These are phyloP conservation scores for Apogon hyalosoma DNA, from an alignment of 2,797 vertebrate genomes.

Conservation along the genomic window DNA sequence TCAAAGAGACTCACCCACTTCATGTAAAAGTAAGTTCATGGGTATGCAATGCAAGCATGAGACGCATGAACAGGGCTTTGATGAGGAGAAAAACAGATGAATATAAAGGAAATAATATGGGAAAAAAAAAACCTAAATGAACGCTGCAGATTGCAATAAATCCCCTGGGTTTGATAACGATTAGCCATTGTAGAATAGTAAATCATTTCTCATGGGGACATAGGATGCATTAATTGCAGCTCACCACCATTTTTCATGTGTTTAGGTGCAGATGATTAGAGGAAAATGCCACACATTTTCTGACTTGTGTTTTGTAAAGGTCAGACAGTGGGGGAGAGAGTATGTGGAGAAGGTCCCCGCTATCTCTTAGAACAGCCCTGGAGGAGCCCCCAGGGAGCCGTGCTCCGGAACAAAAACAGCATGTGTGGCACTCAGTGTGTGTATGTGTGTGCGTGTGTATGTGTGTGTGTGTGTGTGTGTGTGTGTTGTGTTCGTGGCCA, in stretches of 20 bases:
- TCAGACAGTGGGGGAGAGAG: conserved; percentile 62
- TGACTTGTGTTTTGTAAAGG: conserved; percentile 79
- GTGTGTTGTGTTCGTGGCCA: conserved; percentile 7
- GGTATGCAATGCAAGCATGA: background rate
- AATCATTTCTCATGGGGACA: conserved; percentile 29
- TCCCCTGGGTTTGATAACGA: conserved; percentile 22
- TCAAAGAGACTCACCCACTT: conserved; percentile 25
- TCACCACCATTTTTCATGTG: conserved; percentile 43
- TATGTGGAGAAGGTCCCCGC: conserved; percentile 57
- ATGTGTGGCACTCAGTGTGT: conserved; percentile 44
- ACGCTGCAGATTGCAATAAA: conserved; percentile 11
- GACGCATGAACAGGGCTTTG: background rate
- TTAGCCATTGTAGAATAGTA: conserved; percentile 25
- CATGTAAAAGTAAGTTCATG: conserved; percentile 21
- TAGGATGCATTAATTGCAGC: conserved; percentile 52
- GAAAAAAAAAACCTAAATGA: conserved; percentile 11
- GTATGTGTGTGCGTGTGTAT: conserved; percentile 16
- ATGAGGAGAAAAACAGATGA: conserved; percentile 15
- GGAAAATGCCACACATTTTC: conserved; percentile 71
- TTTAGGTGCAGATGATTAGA: conserved; percentile 71
- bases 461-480: conserved; percentile 4
- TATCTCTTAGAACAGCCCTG: conserved; percentile 73
- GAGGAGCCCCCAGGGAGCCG: conserved; percentile 57
- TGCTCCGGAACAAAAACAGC: conserved; percentile 65
- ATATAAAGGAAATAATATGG: conserved; percentile 12